Base-by-base conservation (phyloP, 2,888 invertebrate genomes). In the Eumacrocentrus americanus region DNA sequence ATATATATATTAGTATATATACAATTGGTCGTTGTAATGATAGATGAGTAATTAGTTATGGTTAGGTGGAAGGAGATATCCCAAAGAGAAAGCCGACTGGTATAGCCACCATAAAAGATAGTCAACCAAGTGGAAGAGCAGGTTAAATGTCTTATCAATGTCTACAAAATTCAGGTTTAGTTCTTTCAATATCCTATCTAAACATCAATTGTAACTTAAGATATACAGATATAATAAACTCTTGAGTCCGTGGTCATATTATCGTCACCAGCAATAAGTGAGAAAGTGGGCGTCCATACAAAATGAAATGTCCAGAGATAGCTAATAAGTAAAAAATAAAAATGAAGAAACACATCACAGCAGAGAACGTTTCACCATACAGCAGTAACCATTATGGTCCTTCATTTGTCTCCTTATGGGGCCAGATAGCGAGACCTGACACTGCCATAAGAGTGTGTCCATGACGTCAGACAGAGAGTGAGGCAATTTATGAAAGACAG, bases 391-490 rank as follows among this genome's bases (percentile, higher is more conserved):
- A 51, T 63, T 66, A 63, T 62, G 61, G 61, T 66, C 59, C 61
- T 62, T 62, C 57, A 63, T 65, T 56, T 62, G 70, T 68, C 69
- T 69, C 72, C 72, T 72, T 72, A 71, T 72, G 70, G 70, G 71
- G 72, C 68, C 61, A 66, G 67, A 65, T 66, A 69, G 60, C 67
- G 63, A 66, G 67, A 57, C 67, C 64, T 63, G 69, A 69, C 70
- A 70, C 72, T 63, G 70, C 71, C 70, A 70, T 71, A 71, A 69
- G 63, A 55, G 68, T 61, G 44, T 63, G 47, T 38, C 29, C 58
- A 65, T 74, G 72, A 74, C 72, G 71, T 74, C 72, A 74, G 63
- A 62, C 60, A 51, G 64, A 70, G 62, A 58, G 56, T 69, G 69
- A 67, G 57, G 68, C 69, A 69, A 70, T 53, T 63, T 61, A 57